phyloP scores from a whole-genome alignment of 2,113 vertebrate species.

The Cygnus atratus region DNA sequence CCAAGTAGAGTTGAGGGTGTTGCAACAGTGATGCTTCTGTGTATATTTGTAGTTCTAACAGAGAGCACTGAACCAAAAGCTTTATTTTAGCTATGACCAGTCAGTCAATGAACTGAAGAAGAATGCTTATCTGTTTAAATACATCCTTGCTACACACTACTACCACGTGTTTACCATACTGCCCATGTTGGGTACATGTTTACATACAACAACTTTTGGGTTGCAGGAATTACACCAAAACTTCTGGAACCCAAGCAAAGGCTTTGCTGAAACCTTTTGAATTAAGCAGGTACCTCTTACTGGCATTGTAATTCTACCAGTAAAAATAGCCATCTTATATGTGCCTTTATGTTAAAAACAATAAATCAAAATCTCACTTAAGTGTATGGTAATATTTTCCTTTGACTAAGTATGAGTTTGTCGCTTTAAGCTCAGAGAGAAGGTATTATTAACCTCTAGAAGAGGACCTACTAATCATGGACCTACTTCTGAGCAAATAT shows the following conservation, averaged over 20 bases:
- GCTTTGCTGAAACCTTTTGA: background rate
- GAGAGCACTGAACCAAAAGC: background rate
- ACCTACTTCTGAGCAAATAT: constrained; percentile 27
- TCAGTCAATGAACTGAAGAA: background rate
- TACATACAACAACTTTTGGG: background rate
- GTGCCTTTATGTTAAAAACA: background rate
- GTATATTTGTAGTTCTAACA: accelerated
- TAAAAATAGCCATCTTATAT: background rate
- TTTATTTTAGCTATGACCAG: background rate
- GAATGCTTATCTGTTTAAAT: background rate
- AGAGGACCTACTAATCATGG: background rate
- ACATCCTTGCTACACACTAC: background rate
- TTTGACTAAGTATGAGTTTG: background rate
- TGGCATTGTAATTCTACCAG: background rate
- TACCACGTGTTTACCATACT: background rate
- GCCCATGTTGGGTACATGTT: accelerated
- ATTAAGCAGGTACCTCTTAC: background rate
- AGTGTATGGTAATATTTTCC: background rate
- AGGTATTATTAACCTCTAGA: background rate
- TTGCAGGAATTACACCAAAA: background rate
- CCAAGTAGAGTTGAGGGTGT: background rate
- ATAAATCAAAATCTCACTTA: background rate
- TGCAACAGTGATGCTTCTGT: background rate
- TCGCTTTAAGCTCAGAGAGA: constrained; percentile 12
- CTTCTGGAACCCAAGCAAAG: background rate